Base-by-base conservation (phyloP, 1,140 invertebrate genomes). In the Caerostris extrusa region DNA sequence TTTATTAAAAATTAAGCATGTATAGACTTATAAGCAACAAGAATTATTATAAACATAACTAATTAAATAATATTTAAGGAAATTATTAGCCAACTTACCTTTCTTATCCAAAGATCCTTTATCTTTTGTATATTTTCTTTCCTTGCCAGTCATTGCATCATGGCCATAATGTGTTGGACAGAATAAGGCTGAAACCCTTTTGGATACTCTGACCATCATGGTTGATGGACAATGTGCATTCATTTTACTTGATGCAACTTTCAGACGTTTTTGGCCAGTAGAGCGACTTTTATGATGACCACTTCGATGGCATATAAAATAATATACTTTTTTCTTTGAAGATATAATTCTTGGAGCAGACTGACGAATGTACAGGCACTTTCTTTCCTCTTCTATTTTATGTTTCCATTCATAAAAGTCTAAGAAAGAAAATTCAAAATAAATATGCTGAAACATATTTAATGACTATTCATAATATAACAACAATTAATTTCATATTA, bases 231-330 rank as follows among this genome's bases (percentile, higher is more conserved):
- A 85, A 5, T 85, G 82, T 8, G 55, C 82, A 56, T 58, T 56
- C 55, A 85, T 57, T 57, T 85, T 58, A 7, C 57, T 85, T 58
- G 82, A 85, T 56, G 19, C 55, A n/a, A 58, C 17, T 7, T 85
- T 85, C 7, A 17, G 1, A 50, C 34, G 71, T 12, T 34, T 50
- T 77, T 77, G 50, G 7, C 71, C 71, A 77, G 71, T 77, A 50
- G 71, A 77, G 53, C 71, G 71, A 53, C 71, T 77, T 53, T 77
- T 77, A 50, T 34, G 34, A 5, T 50, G 71, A 12, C 71, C 71
- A 77, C 71, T 77, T 2, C 71, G 71, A 77, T 77, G 71, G 34
- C 71, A 77, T 77, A 85, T 56, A 34, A n/a, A 85, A 85, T 57
- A 58, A 19, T 57, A 85, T 6, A 58, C 55, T 19, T 56, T 85